Base-by-base conservation (phyloP, 2,113 vertebrate genomes). In the Pelobates fuscus region DNA sequence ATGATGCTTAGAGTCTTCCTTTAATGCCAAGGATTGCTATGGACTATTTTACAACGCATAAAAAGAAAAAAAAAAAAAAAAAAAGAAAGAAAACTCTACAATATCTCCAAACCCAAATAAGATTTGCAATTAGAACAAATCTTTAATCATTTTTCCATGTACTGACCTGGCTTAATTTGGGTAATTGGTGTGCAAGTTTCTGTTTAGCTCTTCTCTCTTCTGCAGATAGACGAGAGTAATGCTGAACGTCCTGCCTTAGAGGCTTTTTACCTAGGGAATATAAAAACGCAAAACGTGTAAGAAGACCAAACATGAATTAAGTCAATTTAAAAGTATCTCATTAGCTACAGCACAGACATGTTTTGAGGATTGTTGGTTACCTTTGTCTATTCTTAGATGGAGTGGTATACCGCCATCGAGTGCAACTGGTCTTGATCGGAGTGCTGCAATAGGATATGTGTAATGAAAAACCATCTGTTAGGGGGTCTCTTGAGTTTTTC, bases 151-250 rank as follows among this genome's bases (percentile, higher is more conserved):
- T n/a, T n/a, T n/a, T n/a, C n/a, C n/a, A n/a, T n/a, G n/a, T n/a
- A n/a, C n/a, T 24, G 84, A 98, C 97, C 93, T 99, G 97, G 80
- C 95, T 99, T 63, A 99, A 78, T 81, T 92, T 98, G n/a, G 95
- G 95, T 61, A 99, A 88, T 17, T 96, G 91, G 84, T 97, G 98
- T 37, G 92, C 73, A 75, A 84, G 94, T 84, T 96, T 95, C 37
- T 85, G 83, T 76, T 94, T 96, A 8, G 92, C 83, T 80, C 94
- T 95, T 46, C 87, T 92, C 79, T 98, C 97, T 78, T 95, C 91
- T 78, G 93, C 94, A 97, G 96, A 99, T 74, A 98, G 88, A 77
- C 92, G 93, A 76, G 98, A 83, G 69, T 98, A 98, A 59, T 94
- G 92, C n/a, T 93, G 90, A 79, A 95, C 96, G 75, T 98, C 97